These are phyloP conservation scores for Falco peregrinus DNA, from an alignment of 2,797 vertebrate genomes.

Conservation along the genomic window DNA sequence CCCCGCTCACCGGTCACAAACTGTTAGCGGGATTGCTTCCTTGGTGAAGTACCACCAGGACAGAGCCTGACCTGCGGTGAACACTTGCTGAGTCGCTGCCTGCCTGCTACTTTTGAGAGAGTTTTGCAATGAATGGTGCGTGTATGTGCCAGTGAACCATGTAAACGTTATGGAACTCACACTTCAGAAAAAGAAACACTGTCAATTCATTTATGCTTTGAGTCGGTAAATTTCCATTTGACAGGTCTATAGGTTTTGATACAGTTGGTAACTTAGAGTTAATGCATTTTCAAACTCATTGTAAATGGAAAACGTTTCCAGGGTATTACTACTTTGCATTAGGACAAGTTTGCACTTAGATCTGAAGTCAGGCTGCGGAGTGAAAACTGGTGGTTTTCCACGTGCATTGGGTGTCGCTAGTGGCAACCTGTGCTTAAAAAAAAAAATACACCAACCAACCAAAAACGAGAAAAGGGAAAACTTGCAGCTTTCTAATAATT, in stretches of 20 bases:
- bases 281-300: background rate
- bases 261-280: background rate
- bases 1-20: background rate
- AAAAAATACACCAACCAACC: background rate
- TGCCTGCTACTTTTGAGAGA: background rate
- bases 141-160: background rate
- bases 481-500: background rate
- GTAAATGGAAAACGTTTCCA: background rate
- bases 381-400: background rate
- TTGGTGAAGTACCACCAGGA: rapidly evolving
- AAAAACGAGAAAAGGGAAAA: background rate
- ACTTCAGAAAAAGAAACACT: background rate
- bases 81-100: background rate
- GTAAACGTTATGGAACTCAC: background rate
- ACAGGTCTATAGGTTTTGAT: background rate
- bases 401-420: too few species aligned
- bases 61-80: background rate
- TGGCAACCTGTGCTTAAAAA: background rate
- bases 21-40: background rate
- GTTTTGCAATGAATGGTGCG: background rate
- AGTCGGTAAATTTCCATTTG: background rate
- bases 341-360: background rate
- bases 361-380: background rate
- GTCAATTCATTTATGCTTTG: background rate
- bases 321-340: background rate